Evolutionary conservation across 2,797 vertebrate genomes (phyloP).

Genomic region (Sebastes steindachneri): DNA sequence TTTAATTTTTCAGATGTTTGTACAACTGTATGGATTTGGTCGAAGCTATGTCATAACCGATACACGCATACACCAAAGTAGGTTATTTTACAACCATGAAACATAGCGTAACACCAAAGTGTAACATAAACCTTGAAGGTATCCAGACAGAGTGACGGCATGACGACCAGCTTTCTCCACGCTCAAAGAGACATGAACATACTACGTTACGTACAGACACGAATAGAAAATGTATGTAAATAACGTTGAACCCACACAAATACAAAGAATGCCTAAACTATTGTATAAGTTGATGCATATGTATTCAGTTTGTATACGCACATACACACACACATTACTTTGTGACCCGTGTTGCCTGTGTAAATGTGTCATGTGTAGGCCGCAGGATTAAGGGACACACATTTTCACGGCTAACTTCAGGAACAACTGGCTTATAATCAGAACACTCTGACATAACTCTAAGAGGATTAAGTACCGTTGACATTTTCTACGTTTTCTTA

Average conservation of each 20-base stretch:
- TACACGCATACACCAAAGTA: background rate
- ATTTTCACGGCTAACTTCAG: constrained; percentile 42
- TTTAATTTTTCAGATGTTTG: background rate
- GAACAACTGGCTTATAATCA: constrained; percentile 30
- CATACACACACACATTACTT: background rate
- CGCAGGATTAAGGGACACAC: constrained; percentile 48
- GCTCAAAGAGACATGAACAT: background rate
- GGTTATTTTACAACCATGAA: constrained; percentile 1
- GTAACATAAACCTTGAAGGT: constrained; percentile 24
- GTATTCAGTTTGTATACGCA: background rate
- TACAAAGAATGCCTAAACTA: background rate
- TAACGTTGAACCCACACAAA: background rate
- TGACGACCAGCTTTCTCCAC: background rate
- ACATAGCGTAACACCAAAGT: background rate
- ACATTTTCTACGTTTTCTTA: background rate
- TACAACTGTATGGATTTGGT: background rate
- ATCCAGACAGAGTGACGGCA: constrained; percentile 8
- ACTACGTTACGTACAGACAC: background rate
- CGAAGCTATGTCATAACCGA: background rate
- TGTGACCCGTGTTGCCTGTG: constrained; percentile 8
- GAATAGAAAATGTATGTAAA: background rate
- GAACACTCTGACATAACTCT: background rate
- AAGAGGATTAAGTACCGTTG: constrained; percentile 17
- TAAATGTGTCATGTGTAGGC: constrained; percentile 32
- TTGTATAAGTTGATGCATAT: background rate